Conservation (phyloP, 2,113 vertebrate species). For the Leptobrachium ailaonicum region DNA sequence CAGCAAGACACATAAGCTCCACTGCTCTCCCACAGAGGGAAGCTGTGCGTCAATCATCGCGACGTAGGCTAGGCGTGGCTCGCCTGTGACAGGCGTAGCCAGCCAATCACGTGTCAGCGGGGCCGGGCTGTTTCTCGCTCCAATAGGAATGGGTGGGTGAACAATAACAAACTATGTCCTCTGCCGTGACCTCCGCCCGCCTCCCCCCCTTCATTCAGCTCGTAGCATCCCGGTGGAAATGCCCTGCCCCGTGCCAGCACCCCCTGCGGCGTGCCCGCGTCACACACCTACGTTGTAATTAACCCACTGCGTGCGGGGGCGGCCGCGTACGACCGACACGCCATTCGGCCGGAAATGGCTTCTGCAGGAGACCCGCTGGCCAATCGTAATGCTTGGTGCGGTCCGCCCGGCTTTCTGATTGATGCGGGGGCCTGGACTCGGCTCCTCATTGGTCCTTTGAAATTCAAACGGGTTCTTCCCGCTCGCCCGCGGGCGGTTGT, state of each 20-base stretch:
- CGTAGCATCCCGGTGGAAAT: no score
- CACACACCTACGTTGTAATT: no score
- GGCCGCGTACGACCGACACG: not conserved
- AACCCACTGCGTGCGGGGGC: not conserved
- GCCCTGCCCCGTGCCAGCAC: no score
- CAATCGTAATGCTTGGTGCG: not conserved
- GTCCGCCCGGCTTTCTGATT: not conserved
- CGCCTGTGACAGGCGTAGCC: not conserved
- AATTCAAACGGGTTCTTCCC: slow-evolving; percentile 51
- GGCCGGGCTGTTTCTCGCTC: no score
- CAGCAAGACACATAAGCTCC: not conserved
- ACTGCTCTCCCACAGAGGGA: not conserved
- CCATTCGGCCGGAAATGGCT: not conserved
- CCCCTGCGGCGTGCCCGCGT: no score
- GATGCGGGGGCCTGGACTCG: not conserved
- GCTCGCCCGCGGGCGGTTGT: slow-evolving; percentile 22
- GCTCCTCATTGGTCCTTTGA: not conserved
- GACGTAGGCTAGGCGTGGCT: not conserved
- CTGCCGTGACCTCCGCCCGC: not conserved
- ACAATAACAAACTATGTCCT: not conserved
- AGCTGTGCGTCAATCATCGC: not conserved
- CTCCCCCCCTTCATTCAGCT: no score
- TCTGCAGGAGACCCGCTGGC: not conserved
- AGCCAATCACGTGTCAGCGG: no score
- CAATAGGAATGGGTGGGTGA: not conserved